These are phyloP conservation scores for Chaetodon trifasciatus DNA, from an alignment of 2,797 vertebrate species.

Conservation along the genomic window DNA sequence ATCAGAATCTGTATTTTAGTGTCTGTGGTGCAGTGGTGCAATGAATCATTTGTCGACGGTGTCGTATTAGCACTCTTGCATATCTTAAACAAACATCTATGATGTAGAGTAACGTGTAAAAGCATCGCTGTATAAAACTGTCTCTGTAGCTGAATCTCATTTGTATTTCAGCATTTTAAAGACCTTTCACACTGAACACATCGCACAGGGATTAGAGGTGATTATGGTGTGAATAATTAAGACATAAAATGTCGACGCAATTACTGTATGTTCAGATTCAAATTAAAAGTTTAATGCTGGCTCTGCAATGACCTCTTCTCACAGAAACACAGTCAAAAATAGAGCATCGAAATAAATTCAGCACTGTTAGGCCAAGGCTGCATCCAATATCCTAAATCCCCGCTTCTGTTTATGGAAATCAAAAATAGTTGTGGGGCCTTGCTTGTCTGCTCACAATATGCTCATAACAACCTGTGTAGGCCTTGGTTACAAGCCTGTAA, in stretches of 20 bases:
- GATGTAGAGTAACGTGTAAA: not conserved
- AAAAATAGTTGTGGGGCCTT: not conserved
- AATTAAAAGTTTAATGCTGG: slow-evolving; percentile 15
- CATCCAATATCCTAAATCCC: not conserved
- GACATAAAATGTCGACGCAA: slow-evolving; percentile 11
- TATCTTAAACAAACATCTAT: slow-evolving; percentile 8
- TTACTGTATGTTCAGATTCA: not conserved
- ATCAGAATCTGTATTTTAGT: slow-evolving; percentile 23
- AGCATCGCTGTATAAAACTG: not conserved
- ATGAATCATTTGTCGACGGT: slow-evolving; percentile 5
- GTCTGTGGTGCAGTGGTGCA: slow-evolving; percentile 24
- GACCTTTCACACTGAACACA: not conserved
- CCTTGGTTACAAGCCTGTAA: slow-evolving; percentile 39
- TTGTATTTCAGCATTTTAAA: slow-evolving; percentile 1
- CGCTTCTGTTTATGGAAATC: not conserved
- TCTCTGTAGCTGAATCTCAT: not conserved
- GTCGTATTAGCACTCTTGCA: not conserved
- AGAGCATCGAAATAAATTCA: not conserved
- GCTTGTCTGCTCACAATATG: slow-evolving; percentile 21
- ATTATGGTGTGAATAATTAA: slow-evolving; percentile 21
- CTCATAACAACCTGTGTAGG: slow-evolving; percentile 13
- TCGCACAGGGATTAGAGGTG: not conserved
- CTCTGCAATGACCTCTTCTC: not conserved
- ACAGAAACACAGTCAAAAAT: not conserved
- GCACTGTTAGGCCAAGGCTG: not conserved